These are phyloP conservation scores for Muntiacus reevesi DNA, from an alignment of 2,113 vertebrate genomes.

Conservation along the genomic window DNA sequence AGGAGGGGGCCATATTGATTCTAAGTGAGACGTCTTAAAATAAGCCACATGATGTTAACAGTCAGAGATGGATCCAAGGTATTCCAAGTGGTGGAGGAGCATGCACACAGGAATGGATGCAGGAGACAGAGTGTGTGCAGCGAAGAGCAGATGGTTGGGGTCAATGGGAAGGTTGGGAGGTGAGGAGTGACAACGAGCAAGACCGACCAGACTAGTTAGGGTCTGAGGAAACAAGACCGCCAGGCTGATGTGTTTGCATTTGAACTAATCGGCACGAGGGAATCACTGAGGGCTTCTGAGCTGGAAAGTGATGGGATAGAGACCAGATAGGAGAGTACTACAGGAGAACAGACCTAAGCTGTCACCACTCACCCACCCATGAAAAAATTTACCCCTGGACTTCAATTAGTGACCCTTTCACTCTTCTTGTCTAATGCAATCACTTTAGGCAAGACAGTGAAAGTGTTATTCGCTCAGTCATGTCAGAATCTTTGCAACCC, in stretches of 20 bases:
- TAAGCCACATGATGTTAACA: not conserved
- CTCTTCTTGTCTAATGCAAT: not conserved
- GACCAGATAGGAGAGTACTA: not conserved
- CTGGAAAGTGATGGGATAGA: not conserved
- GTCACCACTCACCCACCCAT: too few relatives aligned
- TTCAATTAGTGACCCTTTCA: not conserved
- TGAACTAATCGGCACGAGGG: not conserved
- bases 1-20: not conserved
- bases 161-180: not conserved
- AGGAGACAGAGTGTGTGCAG: not conserved
- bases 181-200: not conserved
- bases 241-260: not conserved
- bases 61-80: not conserved
- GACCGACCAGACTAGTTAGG: not conserved
- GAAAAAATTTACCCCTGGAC: too few relatives aligned
- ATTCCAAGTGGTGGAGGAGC: not conserved
- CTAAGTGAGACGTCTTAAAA: not conserved
- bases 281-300: not conserved
- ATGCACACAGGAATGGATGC: too few relatives aligned
- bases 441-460: not conserved
- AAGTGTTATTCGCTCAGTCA: not conserved
- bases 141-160: not conserved
- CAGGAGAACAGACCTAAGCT: not conserved
- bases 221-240: not conserved
- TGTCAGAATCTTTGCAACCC: not conserved